Base-by-base conservation (phyloP, 2,888 invertebrate genomes). In the Lasioglossum lativentre region DNA sequence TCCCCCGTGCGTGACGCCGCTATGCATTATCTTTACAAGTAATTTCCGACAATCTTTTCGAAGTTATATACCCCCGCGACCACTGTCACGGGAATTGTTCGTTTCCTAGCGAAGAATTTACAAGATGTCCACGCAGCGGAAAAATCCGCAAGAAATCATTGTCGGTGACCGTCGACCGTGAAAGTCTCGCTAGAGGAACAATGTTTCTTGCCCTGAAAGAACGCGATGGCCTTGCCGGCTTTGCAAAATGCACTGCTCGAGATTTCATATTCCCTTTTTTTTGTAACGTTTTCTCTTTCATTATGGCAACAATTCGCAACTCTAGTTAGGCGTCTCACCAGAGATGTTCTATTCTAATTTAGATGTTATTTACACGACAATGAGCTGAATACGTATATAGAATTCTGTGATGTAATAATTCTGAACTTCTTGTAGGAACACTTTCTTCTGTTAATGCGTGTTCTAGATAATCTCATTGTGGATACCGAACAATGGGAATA, bases 21-120 rank as follows among this genome's bases (percentile, higher is more conserved):
- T 10, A 12, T n/a, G 70, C n/a, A 70, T 70, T 70, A 47, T 73
- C 72, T 73, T 73, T 30, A 23, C 72, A 23, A 73, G 47, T 73
- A 73, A 47, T 73, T 73, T 73, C 45, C 47, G 70, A 70, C 70
- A 40, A 70, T 70, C 70, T 40, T 70, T 40, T n/a, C 70, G 5
- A 70, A n/a, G 40, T 40, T n/a, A 5, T 10, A 8, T 0, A 1
- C 19, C 63, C 30, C 30, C 16, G 2, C 30, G 16, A 34, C 63
- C 30, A 30, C 63, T 30, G 52, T n/a, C 52, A 2, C 59, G 8
- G 4, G 12, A 38, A 56, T 45, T 27, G 42, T 40, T 70, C 80
- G 47, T 63, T 74, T 77, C 47, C 30, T 23, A 23, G 73, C 12
- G 30, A 52, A 47, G 47, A 52, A 23, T 52, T 52, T 23, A 23